Percentiles rank a stretch among this genome's conserved stretches.
Evolutionary conservation across 2,888 invertebrate species (phyloP).

Genomic region (Philereme transversata): DNA sequence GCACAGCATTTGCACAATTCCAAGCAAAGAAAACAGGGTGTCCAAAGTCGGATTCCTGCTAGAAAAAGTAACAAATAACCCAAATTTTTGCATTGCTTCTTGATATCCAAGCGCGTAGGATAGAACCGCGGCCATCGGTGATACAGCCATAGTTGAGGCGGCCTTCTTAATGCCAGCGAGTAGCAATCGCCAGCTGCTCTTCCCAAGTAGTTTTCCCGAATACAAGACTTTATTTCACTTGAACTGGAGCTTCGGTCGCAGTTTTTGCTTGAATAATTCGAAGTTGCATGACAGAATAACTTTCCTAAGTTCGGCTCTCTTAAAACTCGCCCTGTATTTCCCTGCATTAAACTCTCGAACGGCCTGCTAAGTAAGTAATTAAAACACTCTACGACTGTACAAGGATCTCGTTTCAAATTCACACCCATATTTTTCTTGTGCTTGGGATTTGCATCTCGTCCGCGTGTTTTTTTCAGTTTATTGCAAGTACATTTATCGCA

Average conservation of each 20-base stretch:
- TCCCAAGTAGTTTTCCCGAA: slow-evolving; percentile 26
- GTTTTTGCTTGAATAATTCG: slow-evolving; percentile 2
- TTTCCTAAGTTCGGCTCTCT: slow-evolving; percentile 23
- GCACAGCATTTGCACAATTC: slow-evolving; percentile 52
- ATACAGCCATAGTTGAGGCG: slow-evolving; percentile 49
- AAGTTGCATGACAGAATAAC: slow-evolving; percentile 26
- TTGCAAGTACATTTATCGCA: slow-evolving; percentile 16
- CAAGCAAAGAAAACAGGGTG: slow-evolving; percentile 54
- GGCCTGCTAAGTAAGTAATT: slow-evolving; percentile 21
- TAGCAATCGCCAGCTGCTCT: slow-evolving; percentile 51
- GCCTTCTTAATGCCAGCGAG: slow-evolving; percentile 46
- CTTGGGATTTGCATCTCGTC: slow-evolving; percentile 7
- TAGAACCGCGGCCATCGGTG: slow-evolving; percentile 47
- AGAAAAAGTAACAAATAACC: slow-evolving; percentile 41
- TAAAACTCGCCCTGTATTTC: slow-evolving; percentile 16
- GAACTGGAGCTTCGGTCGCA: background rate
- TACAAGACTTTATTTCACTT: slow-evolving; percentile 5
- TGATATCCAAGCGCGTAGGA: slow-evolving; percentile 40
- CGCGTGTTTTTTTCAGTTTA: slow-evolving; percentile 6
- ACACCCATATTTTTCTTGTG: slow-evolving; percentile 12
- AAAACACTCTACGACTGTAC: slow-evolving; percentile 18
- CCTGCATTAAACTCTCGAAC: slow-evolving; percentile 12
- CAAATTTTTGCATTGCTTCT: slow-evolving; percentile 41
- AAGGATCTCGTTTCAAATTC: slow-evolving; percentile 12
- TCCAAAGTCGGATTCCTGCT: slow-evolving; percentile 50